These are phyloP conservation scores for Drosophila mimetica DNA, from an alignment of 2,888 invertebrate species.

Conservation along the genomic window DNA sequence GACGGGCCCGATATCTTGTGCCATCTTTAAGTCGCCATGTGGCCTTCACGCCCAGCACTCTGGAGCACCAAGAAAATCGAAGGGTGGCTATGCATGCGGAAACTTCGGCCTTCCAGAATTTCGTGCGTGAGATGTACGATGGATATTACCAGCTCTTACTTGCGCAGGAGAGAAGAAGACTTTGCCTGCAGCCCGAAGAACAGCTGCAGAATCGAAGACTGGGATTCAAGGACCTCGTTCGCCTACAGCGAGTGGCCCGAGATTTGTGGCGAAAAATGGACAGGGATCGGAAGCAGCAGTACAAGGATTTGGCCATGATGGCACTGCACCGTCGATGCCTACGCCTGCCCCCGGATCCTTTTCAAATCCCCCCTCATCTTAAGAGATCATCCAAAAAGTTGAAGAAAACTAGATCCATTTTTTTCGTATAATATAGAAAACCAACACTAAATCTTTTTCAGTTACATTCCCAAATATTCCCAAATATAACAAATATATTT, in stretches of 20 bases:
- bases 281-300: background rate
- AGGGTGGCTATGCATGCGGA: slow-evolving; percentile 4
- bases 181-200: background rate
- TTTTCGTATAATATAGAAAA: background rate
- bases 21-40: slow-evolving; percentile 15
- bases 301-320: slow-evolving; percentile 17
- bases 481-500: background rate
- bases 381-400: background rate
- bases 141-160: slow-evolving; percentile 6
- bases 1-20: background rate
- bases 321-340: slow-evolving; percentile 1
- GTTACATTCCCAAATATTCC: too few relatives aligned
- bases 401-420: background rate
- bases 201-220: slow-evolving; percentile 5
- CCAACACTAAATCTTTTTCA: background rate
- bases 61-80: slow-evolving; percentile 15
- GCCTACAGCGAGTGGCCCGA: slow-evolving; percentile 14
- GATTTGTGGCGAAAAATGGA: slow-evolving; percentile 27
- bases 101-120: slow-evolving; percentile 27
- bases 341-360: slow-evolving; percentile 26
- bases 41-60: slow-evolving; percentile 23
- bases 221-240: slow-evolving; percentile 7
- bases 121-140: slow-evolving; percentile 26
- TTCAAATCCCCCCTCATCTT: slow-evolving; percentile 3
- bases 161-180: background rate